Evolutionary conservation across 2,797 vertebrate genomes (phyloP).

Genomic region (Oreortyx pictus): DNA sequence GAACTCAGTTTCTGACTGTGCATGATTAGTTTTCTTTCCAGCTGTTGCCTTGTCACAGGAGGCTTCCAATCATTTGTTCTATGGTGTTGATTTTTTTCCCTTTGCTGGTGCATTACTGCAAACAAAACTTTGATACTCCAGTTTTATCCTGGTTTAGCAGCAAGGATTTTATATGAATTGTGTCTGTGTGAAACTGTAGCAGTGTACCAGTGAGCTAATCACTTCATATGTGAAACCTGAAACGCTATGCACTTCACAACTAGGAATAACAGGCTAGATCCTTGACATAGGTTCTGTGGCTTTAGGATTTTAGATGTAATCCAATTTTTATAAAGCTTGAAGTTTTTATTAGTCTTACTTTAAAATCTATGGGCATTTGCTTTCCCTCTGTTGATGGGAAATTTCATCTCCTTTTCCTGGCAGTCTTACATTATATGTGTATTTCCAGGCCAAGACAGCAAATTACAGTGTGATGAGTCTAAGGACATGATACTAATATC

Average conservation of each 20-base stretch:
- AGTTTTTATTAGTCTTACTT: background rate
- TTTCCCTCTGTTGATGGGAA: background rate
- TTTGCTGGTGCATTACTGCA: background rate
- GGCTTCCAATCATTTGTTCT: background rate
- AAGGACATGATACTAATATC: background rate
- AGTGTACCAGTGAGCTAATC: background rate
- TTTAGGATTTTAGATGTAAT: background rate
- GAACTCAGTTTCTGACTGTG: constrained; percentile 7
- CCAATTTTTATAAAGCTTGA: background rate
- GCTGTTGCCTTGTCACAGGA: constrained; percentile 7
- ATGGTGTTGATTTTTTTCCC: background rate
- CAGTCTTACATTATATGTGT: background rate
- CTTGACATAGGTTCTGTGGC: background rate
- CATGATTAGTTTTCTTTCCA: constrained; percentile 58
- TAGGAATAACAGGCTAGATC: background rate
- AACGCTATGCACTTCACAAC: background rate
- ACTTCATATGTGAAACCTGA: background rate
- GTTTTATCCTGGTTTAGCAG: background rate
- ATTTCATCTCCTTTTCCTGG: background rate
- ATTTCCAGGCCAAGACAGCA: background rate
- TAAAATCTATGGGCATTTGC: background rate
- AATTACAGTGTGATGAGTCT: background rate
- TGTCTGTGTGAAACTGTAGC: background rate
- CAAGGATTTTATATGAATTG: background rate
- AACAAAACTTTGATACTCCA: background rate